Evolutionary conservation across 2,888 invertebrate species (phyloP).

Genomic region (Pristionchus maxplancki): DNA sequence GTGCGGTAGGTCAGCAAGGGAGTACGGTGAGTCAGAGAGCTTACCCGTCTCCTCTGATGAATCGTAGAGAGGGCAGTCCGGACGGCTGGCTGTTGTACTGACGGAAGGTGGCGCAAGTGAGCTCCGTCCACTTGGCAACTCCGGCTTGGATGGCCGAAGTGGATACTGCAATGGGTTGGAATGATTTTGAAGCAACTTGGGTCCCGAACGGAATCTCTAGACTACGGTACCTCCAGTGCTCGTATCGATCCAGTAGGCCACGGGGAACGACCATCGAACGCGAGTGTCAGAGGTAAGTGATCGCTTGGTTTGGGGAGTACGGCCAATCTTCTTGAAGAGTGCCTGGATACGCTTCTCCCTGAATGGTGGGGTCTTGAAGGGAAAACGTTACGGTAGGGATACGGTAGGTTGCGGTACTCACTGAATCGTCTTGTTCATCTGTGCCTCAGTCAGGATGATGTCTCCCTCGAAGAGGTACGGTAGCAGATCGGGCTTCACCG

Average conservation of each 20-base stretch:
- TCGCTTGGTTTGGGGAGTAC: slow-evolving; percentile 56
- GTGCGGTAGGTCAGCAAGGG: not conserved
- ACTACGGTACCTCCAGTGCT: slow-evolving; percentile 62
- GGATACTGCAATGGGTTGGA: slow-evolving; percentile 57
- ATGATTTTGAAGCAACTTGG: not conserved
- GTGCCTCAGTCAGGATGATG: slow-evolving; percentile 69
- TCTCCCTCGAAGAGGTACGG: slow-evolving; percentile 76
- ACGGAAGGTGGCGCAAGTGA: slow-evolving; percentile 70
- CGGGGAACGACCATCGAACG: slow-evolving; percentile 65
- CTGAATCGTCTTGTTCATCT: slow-evolving; percentile 64
- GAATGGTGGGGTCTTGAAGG: slow-evolving; percentile 57
- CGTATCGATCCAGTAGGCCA: slow-evolving; percentile 66
- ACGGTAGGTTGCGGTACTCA: not conserved
- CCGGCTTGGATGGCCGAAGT: slow-evolving; percentile 66
- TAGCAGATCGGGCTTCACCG: slow-evolving; percentile 60
- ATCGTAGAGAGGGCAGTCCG: slow-evolving; percentile 17
- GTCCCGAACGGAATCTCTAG: not conserved
- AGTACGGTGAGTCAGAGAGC: not conserved
- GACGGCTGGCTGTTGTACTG: slow-evolving; percentile 54
- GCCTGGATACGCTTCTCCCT: slow-evolving; percentile 58
- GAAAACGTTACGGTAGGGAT: not conserved
- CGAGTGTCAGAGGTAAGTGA: slow-evolving; percentile 64
- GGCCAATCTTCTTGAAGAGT: slow-evolving; percentile 50
- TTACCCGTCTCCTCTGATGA: slow-evolving; percentile 53
- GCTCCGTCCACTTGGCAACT: slow-evolving; percentile 66